Percentiles rank a stretch among this genome's conserved stretches.
These are phyloP conservation scores for Sitta carolinensis DNA, from an alignment of 2,797 vertebrate genomes.

Conservation along the genomic window DNA sequence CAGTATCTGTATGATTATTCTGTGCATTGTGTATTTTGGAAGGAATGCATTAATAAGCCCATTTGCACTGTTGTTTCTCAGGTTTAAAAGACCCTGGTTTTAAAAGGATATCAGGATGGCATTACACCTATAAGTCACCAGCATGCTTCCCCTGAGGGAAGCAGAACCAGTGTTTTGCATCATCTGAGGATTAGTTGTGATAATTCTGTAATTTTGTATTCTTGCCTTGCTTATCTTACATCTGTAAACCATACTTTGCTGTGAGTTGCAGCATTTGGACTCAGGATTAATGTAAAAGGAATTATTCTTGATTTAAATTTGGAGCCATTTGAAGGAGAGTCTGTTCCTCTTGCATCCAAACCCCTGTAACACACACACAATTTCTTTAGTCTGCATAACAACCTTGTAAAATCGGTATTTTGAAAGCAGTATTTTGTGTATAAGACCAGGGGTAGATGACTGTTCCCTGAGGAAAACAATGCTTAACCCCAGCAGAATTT, in stretches of 20 bases:
- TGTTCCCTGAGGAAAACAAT: neutral
- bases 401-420: neutral
- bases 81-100: neutral
- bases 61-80: neutral
- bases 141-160: neutral
- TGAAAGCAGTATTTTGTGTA: neutral
- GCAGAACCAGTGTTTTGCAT: neutral
- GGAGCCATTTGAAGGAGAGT: neutral
- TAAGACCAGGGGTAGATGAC: neutral
- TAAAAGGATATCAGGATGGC: neutral
- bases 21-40: neutral
- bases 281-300: neutral
- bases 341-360: neutral
- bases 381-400: neutral
- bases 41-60: neutral
- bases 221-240: neutral
- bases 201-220: neutral
- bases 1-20: neutral
- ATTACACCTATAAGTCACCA: rapidly evolving
- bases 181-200: neutral
- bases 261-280: neutral
- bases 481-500: neutral
- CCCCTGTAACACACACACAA: too few species aligned
- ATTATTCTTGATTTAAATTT: neutral
- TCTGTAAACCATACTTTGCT: neutral